Evolutionary conservation across 2,797 vertebrate species (phyloP).

Genomic region (Galago senegalensis): DNA sequence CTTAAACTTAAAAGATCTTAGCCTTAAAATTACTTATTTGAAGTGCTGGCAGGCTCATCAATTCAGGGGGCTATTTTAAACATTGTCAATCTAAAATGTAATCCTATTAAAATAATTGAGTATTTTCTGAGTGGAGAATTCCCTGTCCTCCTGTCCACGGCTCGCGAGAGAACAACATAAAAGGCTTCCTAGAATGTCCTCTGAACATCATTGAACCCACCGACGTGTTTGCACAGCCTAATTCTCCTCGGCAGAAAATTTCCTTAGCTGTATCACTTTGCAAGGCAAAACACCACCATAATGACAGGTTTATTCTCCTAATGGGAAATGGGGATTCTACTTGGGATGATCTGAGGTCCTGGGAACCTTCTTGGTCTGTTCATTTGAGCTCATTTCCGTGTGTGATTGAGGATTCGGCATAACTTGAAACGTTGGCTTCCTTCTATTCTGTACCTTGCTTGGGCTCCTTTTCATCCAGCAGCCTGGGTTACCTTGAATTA

Average conservation of each 20-base stretch:
- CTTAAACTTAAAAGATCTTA: slow-evolving; percentile 89
- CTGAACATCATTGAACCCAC: slow-evolving; percentile 72
- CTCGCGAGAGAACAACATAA: slow-evolving; percentile 72
- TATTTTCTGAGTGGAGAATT: slow-evolving; percentile 87
- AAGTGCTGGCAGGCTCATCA: slow-evolving; percentile 87
- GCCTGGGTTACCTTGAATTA: slow-evolving; percentile 76
- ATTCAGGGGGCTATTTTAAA: slow-evolving; percentile 87
- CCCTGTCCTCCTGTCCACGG: slow-evolving; percentile 75
- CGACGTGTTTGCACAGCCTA: background rate
- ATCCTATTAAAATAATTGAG: slow-evolving; percentile 90
- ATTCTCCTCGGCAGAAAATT: slow-evolving; percentile 52
- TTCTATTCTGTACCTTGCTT: background rate
- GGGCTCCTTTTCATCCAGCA: background rate
- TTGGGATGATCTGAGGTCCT: slow-evolving; percentile 67
- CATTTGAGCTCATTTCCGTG: slow-evolving; percentile 70
- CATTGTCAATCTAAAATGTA: slow-evolving; percentile 86
- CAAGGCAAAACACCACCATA: background rate
- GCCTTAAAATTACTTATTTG: slow-evolving; percentile 86
- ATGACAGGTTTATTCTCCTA: slow-evolving; percentile 67
- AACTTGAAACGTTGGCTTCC: background rate
- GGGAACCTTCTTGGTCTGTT: slow-evolving; percentile 69
- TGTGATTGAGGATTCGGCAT: background rate
- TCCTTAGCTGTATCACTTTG: background rate
- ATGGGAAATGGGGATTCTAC: slow-evolving; percentile 58
- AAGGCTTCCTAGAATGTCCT: slow-evolving; percentile 83